Base-by-base conservation (phyloP, 2,888 invertebrate species). In the Volucella inanis region DNA sequence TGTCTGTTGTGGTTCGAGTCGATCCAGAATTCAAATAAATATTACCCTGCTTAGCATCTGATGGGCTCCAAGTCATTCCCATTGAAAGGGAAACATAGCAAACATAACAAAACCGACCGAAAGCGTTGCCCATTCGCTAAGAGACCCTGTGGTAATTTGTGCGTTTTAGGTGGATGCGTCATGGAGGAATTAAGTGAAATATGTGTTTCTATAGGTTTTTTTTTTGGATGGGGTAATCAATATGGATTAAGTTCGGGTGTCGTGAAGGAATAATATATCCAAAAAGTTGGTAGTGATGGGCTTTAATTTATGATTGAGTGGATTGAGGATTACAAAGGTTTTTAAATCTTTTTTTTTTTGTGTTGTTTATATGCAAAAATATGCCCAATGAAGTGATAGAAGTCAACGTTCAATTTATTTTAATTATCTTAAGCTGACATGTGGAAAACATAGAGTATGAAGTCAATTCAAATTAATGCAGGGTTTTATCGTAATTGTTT, bases 131-230 rank as follows among this genome's bases (percentile, higher is more conserved):
- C 31, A 1, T 6, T 31, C 31, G 4, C 4, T 31, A 6, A 31
- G 47, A 54, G 18, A 38, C 14, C 55, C 55, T 38, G 65, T 65
- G 65, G 62, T 62, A 31, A 57, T 49, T 62, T 52, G 22, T 67
- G 67, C 54, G 22, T 67, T 31, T 61, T 61, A 45, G 47, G 38
- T 74, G 62, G 43, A 55, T 55, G 67, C 55, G 65, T 49, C 57
- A 57, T 50, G n/a, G 64, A 57, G 57, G 57, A 12, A 49, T 49
- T 57, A 65, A 57, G 57, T 75, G 57, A 65, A 57, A 49, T 49
- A 62, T 49, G 39, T 31, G 54, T 31, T 31, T 31, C 6, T 52
- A 10, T 15, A 67, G 0, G 9, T 43, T 49, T 22, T 45, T 3
- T 61, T 43, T 43, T 45, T 31, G 52, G 52, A 43, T n/a, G 31